Evolutionary conservation across 2,797 vertebrate genomes (phyloP).

Genomic region (Dallia pectoralis): DNA sequence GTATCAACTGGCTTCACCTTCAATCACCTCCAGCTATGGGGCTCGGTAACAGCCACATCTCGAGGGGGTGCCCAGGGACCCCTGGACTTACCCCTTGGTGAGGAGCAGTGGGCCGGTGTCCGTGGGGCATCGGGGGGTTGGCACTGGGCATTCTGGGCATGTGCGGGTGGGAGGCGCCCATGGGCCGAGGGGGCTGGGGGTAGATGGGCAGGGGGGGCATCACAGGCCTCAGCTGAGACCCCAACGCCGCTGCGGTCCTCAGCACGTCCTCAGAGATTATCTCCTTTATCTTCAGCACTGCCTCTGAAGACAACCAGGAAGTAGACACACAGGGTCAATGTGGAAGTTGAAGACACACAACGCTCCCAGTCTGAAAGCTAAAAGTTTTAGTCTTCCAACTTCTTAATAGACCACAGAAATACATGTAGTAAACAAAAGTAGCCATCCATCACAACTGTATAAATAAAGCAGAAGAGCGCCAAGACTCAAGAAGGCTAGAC

Average conservation of each 20-base stretch:
- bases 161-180: constrained; percentile 45
- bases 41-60: background rate
- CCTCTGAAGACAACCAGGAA: constrained; percentile 59
- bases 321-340: background rate
- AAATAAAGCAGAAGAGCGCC: no score
- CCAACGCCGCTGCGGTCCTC: constrained; percentile 64
- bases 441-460: no score
- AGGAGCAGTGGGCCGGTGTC: constrained; percentile 73
- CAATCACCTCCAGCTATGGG: constrained; percentile 67
- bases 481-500: no score
- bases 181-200: constrained; percentile 70
- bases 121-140: constrained; percentile 49
- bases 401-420: no score
- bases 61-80: background rate
- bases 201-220: constrained; percentile 76
- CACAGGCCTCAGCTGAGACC: constrained; percentile 64
- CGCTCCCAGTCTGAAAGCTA: no score
- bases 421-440: no score
- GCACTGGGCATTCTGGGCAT: constrained; percentile 52
- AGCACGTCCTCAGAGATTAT: constrained; percentile 77
- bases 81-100: constrained; percentile 70
- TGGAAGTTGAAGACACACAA: no score
- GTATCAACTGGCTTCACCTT: constrained; percentile 71
- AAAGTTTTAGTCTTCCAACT: no score
- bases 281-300: constrained; percentile 77